These are phyloP conservation scores for Hystrix brachyura DNA, from an alignment of 2,113 vertebrate species.

Conservation along the genomic window DNA sequence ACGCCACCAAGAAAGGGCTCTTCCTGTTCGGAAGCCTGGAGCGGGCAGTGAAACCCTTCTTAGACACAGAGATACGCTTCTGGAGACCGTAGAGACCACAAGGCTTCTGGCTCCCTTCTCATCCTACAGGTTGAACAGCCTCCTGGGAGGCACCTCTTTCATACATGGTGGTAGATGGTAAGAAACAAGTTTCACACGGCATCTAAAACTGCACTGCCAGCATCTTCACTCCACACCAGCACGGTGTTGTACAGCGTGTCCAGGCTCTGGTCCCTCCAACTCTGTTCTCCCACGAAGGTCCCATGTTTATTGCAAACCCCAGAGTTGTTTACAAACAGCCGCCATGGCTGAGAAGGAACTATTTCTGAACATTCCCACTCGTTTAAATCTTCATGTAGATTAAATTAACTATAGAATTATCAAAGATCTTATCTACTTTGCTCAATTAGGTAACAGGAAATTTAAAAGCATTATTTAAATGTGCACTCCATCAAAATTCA, in stretches of 20 bases:
- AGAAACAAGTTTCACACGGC: not conserved
- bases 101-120: not conserved
- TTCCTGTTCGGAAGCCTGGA: not conserved
- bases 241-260: not conserved
- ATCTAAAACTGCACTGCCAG: not conserved
- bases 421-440: not conserved
- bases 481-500: conserved; percentile 13
- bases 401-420: conserved; percentile 28
- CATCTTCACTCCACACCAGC: not conserved
- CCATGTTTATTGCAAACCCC: not conserved
- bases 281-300: not conserved
- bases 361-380: not conserved
- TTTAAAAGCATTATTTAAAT: conserved; percentile 37
- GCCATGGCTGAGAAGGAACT: not conserved
- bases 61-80: not conserved
- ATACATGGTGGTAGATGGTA: not conserved
- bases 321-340: not conserved
- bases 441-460: not conserved
- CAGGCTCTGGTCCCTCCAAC: not conserved
- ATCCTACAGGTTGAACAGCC: not conserved
- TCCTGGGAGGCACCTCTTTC: not conserved
- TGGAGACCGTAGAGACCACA: not conserved
- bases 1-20: not conserved
- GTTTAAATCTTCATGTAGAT: not conserved
- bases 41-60: not conserved